These are phyloP conservation scores for Pangasius mekongensis DNA, from an alignment of 2,797 vertebrate species.

Conservation along the genomic window DNA sequence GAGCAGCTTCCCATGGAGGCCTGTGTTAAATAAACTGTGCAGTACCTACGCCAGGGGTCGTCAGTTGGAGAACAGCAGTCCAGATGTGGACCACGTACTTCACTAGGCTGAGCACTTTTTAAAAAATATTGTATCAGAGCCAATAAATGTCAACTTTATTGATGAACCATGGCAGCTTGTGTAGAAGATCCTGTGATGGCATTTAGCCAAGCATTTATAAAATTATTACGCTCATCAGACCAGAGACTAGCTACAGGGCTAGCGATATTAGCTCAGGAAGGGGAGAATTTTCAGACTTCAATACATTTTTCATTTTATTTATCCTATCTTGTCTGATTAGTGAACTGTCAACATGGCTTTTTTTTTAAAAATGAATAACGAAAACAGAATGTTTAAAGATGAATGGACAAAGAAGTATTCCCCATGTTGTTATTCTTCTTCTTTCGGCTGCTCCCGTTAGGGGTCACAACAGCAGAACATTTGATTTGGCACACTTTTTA, in stretches of 20 bases:
- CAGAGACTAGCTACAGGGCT: neutral
- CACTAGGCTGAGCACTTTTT: neutral
- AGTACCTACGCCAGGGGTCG: neutral
- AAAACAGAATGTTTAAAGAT: neutral
- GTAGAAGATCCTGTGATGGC: neutral
- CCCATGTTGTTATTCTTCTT: too few species aligned
- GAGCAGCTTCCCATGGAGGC: slow-evolving; percentile 14
- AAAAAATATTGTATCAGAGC: neutral
- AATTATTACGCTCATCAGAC: neutral
- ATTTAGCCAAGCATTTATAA: neutral
- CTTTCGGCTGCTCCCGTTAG: too few species aligned
- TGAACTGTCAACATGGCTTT: neutral
- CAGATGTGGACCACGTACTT: neutral
- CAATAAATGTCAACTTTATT: neutral
- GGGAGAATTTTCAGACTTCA: neutral
- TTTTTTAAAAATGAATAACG: neutral
- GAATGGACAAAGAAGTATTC: neutral
- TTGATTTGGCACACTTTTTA: too few species aligned
- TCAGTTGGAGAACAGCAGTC: neutral
- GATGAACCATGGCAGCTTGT: neutral
- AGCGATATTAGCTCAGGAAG: neutral
- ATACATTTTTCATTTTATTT: neutral
- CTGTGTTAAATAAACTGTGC: slow-evolving; percentile 29
- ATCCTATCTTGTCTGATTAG: neutral
- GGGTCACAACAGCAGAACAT: too few species aligned